Evolutionary conservation across 2,888 invertebrate species (phyloP).

Genomic region (Ophion ellenae): DNA sequence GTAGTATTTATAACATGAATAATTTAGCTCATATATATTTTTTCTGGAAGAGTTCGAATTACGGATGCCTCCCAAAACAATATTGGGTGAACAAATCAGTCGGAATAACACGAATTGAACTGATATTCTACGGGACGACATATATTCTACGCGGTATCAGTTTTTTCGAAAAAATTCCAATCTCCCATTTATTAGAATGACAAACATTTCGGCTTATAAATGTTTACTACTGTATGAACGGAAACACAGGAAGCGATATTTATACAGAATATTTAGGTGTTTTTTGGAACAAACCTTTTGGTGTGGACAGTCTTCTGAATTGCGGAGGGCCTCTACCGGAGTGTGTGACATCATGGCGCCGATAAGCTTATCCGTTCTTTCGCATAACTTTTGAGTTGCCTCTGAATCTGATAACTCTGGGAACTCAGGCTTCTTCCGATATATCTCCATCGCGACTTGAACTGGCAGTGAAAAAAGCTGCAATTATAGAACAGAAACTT

Average conservation of each 20-base stretch:
- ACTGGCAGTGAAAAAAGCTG: slow-evolving; percentile 21
- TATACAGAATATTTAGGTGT: not conserved
- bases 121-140: not conserved
- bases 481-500: not conserved
- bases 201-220: too few relatives aligned
- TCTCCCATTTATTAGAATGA: too few relatives aligned
- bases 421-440: not conserved
- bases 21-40: not conserved
- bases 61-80: not conserved
- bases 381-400: too few relatives aligned
- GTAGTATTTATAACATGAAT: too few relatives aligned
- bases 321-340: not conserved
- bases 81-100: not conserved
- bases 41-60: not conserved
- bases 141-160: not conserved
- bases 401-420: too few relatives aligned
- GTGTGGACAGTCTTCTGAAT: slow-evolving; percentile 6
- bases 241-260: too few relatives aligned
- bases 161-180: not conserved
- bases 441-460: slow-evolving; percentile 16
- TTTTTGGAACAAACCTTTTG: not conserved
- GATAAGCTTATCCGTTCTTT: not conserved
- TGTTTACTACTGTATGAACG: too few relatives aligned
- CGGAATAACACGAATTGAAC: not conserved
- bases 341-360: slow-evolving; percentile 27